phyloP scores from a whole-genome alignment of 2,113 vertebrate species.

The Seriola rivoliana region DNA sequence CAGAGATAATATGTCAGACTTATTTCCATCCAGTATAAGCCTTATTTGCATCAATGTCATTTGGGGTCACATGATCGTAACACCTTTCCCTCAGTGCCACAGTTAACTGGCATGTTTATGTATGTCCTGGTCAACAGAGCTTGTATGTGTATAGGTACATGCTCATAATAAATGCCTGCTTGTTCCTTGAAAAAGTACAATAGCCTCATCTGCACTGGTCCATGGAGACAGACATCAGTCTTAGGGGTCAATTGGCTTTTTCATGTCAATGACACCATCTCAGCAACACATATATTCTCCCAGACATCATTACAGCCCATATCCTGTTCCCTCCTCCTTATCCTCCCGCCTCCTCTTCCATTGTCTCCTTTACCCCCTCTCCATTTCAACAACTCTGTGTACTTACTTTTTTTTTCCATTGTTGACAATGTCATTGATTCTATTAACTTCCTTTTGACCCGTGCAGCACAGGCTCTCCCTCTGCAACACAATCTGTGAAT shows the following conservation, averaged over 20 bases:
- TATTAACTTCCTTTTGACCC: constrained; percentile 53
- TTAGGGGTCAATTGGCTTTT: constrained; percentile 38
- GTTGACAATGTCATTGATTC: constrained; percentile 44
- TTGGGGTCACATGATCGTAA: constrained; percentile 19
- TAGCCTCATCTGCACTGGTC: constrained; percentile 12
- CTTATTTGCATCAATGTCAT: constrained; percentile 34
- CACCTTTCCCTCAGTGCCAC: neutral
- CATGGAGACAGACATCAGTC: constrained; percentile 24
- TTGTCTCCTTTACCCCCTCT: neutral
- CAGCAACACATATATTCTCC: constrained; percentile 22
- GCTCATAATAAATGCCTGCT: neutral
- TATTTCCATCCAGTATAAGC: neutral
- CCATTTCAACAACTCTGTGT: constrained; percentile 24
- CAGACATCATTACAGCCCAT: constrained; percentile 35
- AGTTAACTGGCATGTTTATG: constrained; percentile 11
- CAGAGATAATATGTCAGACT: too few relatives aligned
- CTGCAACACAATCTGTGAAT: constrained; percentile 10
- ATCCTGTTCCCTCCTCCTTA: neutral
- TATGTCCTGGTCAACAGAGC: neutral
- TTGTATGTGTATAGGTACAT: neutral
- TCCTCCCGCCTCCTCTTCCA: neutral
- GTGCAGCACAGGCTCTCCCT: neutral
- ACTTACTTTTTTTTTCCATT: neutral
- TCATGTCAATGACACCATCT: constrained; percentile 45
- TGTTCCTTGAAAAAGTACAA: constrained; percentile 1